Conservation (phyloP, 2,113 vertebrate genomes). For the Calonectris borealis region DNA sequence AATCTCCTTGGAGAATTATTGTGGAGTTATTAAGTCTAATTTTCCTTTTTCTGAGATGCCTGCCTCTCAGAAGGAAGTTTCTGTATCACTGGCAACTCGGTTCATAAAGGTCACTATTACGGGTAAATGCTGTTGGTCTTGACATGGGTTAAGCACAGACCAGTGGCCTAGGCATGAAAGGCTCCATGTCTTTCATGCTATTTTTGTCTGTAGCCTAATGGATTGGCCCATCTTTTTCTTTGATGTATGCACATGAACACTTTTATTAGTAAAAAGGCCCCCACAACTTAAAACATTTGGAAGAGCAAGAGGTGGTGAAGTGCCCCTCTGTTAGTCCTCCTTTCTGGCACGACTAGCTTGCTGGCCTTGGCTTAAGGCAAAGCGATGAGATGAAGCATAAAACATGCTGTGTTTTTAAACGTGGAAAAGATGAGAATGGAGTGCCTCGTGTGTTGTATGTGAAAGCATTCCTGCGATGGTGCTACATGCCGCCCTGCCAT, state of each 20-base stretch:
- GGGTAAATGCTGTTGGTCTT: background rate
- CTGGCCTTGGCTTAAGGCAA: background rate
- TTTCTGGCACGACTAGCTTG: background rate
- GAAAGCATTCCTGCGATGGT: constrained; percentile 35
- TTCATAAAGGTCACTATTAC: background rate
- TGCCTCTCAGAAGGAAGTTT: background rate
- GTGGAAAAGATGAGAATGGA: background rate
- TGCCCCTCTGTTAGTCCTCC: background rate
- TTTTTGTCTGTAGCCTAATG: background rate
- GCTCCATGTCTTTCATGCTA: background rate
- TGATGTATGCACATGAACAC: background rate
- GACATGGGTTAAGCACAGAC: background rate
- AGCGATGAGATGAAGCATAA: background rate
- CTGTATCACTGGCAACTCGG: background rate
- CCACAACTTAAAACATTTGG: background rate
- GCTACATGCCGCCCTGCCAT: constrained; percentile 23
- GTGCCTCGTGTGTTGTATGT: background rate
- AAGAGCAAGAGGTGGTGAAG: background rate
- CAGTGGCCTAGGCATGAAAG: background rate
- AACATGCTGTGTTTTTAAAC: background rate
- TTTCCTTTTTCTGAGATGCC: background rate
- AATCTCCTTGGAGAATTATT: background rate
- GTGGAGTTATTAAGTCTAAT: background rate
- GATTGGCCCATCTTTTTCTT: background rate
- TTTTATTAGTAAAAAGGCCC: background rate